Percentiles rank a stretch among this genome's conserved stretches.
Conservation (phyloP, 2,888 invertebrate species). For the Drosophila hamatofila region DNA sequence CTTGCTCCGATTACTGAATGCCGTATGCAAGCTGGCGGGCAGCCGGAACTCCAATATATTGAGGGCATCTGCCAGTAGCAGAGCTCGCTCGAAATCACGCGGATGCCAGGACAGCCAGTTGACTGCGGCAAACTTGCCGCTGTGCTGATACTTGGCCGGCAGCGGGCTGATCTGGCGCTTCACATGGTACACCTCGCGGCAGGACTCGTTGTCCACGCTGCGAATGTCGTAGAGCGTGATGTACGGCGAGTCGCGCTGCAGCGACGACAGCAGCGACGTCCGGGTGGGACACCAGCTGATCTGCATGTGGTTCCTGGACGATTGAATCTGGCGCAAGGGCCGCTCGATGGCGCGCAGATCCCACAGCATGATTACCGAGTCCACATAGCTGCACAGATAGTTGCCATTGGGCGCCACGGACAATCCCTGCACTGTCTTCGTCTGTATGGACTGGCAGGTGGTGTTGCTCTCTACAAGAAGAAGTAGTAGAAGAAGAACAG, state of each 20-base stretch:
- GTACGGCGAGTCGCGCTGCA: constrained; percentile 91
- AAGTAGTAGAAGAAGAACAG: neutral
- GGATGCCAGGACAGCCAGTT: constrained; percentile 96
- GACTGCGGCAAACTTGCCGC: constrained; percentile 84
- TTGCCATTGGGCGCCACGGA: constrained; percentile 92
- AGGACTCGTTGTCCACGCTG: constrained; percentile 89
- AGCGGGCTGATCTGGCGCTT: constrained; percentile 88
- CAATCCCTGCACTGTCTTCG: constrained; percentile 94
- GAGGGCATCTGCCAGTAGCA: constrained; percentile 82
- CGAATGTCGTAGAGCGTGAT: constrained; percentile 95
- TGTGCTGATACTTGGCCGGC: constrained; percentile 73
- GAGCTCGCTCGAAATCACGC: constrained; percentile 86
- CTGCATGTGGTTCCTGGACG: constrained; percentile 88
- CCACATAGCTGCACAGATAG: constrained; percentile 93
- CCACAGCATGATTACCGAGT: constrained; percentile 94
- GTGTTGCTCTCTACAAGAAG: constrained; percentile 87
- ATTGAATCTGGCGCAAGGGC: constrained; percentile 90
- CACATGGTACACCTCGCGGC: constrained; percentile 91
- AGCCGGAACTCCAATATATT: constrained; percentile 82
- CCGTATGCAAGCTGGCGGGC: constrained; percentile 81
- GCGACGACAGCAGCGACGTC: constrained; percentile 91
- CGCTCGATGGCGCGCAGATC: constrained; percentile 94
- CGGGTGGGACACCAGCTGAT: constrained; percentile 95
- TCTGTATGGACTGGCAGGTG: constrained; percentile 86
- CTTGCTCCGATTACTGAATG: constrained; percentile 83